Evolutionary conservation across 1,140 invertebrate genomes (phyloP), one percentile per base, ranked within the genome.

Genomic region (Pemphigus obesinymphae): DNA sequence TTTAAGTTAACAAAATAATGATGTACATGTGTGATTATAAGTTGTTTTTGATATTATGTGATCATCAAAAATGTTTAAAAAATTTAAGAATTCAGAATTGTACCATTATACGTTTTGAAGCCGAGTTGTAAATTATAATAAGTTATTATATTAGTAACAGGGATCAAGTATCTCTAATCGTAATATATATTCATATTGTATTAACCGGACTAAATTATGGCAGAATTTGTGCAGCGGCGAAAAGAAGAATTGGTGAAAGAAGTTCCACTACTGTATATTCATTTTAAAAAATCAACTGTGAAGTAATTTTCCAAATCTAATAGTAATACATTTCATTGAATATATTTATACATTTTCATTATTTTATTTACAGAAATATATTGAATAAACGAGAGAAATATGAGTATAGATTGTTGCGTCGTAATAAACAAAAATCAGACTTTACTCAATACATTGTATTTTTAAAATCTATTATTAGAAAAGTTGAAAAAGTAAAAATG

Each of bases 381-480:
- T 29, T 80, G 8, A 55, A 63, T 8, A 13, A 63, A 63, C n/a
- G 76, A 29, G 76, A 80, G 26, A 80, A 80, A 31, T 80, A 31
- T 31, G 76, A 80, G 37, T 80, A 80, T 20, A 63, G 76, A 13
- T 26, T 80, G 26, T 26, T 80, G 53, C 76, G 76, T 31, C 76
- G 76, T 0, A 63, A 43, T 26, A 80, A 80, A 80, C 76, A 63
- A 45, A 80, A 80, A 20, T 61, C 76, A n/a, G 76, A 80, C n/a
- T 80, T 80, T n/a, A 63, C 34, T 11, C 13, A 63, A 11, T 80
- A 80, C 3, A 80, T 80, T n/a, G 6, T 7, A 45, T 80, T 63
- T 43, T 80, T 80, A 23, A 61, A 80, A 6, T 61, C 40, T 4
- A n/a, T 63, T 13, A 45, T 80, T 0, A 80, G 45, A 29, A 80